Base-by-base conservation (phyloP, 2,888 invertebrate genomes). In the Andrena flavipes region DNA sequence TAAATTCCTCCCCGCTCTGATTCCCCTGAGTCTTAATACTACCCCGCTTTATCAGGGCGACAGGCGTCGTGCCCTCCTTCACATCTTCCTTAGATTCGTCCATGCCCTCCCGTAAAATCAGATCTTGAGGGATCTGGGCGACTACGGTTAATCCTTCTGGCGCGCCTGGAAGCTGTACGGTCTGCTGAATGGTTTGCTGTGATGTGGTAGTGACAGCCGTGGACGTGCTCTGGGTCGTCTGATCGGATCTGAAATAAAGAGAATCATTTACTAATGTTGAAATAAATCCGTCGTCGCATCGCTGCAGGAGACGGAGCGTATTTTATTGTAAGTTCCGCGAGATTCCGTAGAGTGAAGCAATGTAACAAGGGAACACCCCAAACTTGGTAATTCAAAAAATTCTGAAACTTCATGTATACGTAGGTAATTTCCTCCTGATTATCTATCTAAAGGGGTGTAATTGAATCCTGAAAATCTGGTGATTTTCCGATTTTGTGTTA, bases 111-210 rank as follows among this genome's bases (percentile, higher is more conserved):
- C 94, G 94, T 29, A 97, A 91, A 89, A 96, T 97, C 92, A 97
- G 95, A 87, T 97, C 97, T 88, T 96, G 96, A 0, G 97, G 97
- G 74, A 97, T 92, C 10, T 96, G 95, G 0, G 96, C 95, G 29
- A 97, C 95, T 33, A 97, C 95, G 69, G 96, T 97, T 87, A 97
- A 94, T 30, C 96, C 96, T 94, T 95, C 95, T 0, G 95, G 95
- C 3, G 95, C 94, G 29, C 95, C 95, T 3, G 95, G 95, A 7
- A 94, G 85, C 63, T 94, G 94, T 0, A 94, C 93, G 0, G 93
- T 93, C 64, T 94, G 94, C 63, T 93, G 94, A 63, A 94, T 93
- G n/a, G 94, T 93, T 67, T 94, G 94, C 65, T 94, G 94, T 0
- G 93, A 92, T 10, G 92, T 92, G 16, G 93, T 94, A 4, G 93